These are phyloP conservation scores for Orius laevigatus DNA, from an alignment of 1,140 invertebrate genomes.

Conservation along the genomic window DNA sequence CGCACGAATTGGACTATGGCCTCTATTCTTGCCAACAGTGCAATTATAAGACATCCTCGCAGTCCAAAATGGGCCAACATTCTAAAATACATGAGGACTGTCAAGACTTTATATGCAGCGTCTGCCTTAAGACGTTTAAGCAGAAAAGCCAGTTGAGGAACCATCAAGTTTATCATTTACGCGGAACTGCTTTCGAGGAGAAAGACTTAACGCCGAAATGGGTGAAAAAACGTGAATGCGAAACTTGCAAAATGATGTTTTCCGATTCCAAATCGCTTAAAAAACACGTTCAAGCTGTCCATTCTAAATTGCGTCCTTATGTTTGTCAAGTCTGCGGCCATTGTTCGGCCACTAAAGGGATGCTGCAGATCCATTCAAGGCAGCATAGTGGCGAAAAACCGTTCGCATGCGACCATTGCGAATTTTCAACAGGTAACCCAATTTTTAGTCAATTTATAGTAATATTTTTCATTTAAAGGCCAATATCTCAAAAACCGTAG, in stretches of 20 bases:
- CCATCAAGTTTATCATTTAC: conserved; percentile 28
- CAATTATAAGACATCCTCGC: conserved; percentile 17
- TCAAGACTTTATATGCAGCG: conserved; percentile 40
- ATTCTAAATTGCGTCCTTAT: conserved; percentile 50
- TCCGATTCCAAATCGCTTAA: conserved; percentile 39
- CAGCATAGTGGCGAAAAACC: conserved; percentile 45
- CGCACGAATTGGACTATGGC: conserved; percentile 58
- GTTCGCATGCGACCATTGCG: conserved; percentile 18
- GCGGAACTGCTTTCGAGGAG: not conserved
- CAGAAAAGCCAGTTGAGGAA: conserved; percentile 53
- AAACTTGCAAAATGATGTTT: conserved; percentile 41
- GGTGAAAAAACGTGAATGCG: conserved; percentile 23
- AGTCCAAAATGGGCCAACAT: conserved; percentile 41
- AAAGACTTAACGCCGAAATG: not conserved
- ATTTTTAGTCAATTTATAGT: not conserved
- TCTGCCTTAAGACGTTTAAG: conserved; percentile 56
- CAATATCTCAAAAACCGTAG: not conserved
- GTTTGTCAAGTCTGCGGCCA: conserved; percentile 58
- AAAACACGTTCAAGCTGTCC: conserved; percentile 45
- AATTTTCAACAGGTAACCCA: conserved; percentile 20
- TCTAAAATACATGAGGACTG: conserved; percentile 47
- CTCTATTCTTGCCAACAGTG: conserved; percentile 39
- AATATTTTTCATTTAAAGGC: not conserved
- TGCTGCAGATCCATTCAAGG: conserved; percentile 53
- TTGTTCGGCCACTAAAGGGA: conserved; percentile 39